These are phyloP conservation scores for Encarsia formosa DNA, from an alignment of 2,888 invertebrate genomes.

Conservation along the genomic window DNA sequence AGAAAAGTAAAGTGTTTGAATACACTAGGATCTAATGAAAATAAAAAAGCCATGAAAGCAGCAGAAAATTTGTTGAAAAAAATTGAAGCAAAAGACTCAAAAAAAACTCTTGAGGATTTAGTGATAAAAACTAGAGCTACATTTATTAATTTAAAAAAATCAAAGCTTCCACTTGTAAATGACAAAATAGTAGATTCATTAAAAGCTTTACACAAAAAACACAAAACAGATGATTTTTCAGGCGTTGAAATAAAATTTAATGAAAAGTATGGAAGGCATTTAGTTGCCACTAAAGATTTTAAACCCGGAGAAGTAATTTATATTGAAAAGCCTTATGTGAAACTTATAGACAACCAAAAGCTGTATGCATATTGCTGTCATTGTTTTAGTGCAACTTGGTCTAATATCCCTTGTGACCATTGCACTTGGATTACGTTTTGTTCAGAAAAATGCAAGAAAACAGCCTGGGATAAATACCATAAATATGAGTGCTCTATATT, in stretches of 20 bases:
- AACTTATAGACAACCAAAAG: conserved; percentile 57
- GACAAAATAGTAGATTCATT: background rate
- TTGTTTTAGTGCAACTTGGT: conserved; percentile 60
- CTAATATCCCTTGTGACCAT: conserved; percentile 60
- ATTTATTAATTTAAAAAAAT: background rate
- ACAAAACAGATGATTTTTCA: conserved; percentile 6
- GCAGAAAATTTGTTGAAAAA: background rate
- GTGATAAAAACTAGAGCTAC: background rate
- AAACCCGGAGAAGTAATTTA: conserved; percentile 71
- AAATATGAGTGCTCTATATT: conserved; percentile 62
- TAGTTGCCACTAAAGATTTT: conserved; percentile 66
- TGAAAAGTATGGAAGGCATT: conserved; percentile 64
- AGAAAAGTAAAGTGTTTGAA: background rate
- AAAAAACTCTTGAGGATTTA: background rate
- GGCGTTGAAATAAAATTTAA: conserved; percentile 41
- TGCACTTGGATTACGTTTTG: conserved; percentile 68
- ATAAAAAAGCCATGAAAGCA: background rate
- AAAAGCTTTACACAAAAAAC: background rate
- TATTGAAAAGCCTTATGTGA: conserved; percentile 71
- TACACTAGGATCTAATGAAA: background rate
- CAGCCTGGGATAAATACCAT: conserved; percentile 68
- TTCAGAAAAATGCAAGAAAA: conserved; percentile 59
- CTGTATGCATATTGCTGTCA: conserved; percentile 62
- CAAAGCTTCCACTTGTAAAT: background rate
- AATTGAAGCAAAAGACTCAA: background rate